Base-by-base conservation (phyloP, 2,888 invertebrate genomes). In the Chaetoderma sp. region DNA sequence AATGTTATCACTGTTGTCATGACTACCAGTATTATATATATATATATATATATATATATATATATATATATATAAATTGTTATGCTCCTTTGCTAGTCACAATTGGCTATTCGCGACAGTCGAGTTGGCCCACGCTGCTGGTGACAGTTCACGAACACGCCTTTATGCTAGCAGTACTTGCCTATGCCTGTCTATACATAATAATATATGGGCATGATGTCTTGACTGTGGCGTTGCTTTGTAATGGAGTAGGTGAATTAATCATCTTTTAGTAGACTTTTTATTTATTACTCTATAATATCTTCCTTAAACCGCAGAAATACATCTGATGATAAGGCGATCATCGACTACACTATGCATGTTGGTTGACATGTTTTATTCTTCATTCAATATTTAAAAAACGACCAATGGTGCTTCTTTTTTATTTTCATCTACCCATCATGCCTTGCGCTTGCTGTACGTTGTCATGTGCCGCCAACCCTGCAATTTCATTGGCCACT, bases 371-470 rank as follows among this genome's bases (percentile, higher is more conserved):
- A 73, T 77, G 78, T 80, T n/a, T n/a, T n/a, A n/a, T n/a, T n/a
- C n/a, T n/a, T n/a, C n/a, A n/a, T n/a, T n/a, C n/a, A n/a, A n/a
- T n/a, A n/a, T n/a, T n/a, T n/a, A n/a, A n/a, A n/a, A n/a, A n/a
- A n/a, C n/a, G n/a, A 81, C 80, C 78, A 78, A 81, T 81, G 83
- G 82, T 83, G 83, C 81, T 80, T 78, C 79, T 81, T 75, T 81
- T 83, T 84, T 82, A 80, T 80, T 80, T 83, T 83, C 81, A 83
- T 84, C n/a, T 82, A 81, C 83, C 84, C 84, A 82, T 80, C 80
- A 82, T 85, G 86, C 84, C 83, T 86, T 86, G 84, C 85, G 86
- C 86, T 86, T 86, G 86, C 85, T 85, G 85, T n/a, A n/a, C n/a
- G n/a, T 86, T 81, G 85, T 85, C 85, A 84, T 86, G 86, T 86